Conservation (phyloP, 2,797 vertebrate genomes). For the Manis crassicaudata region DNA sequence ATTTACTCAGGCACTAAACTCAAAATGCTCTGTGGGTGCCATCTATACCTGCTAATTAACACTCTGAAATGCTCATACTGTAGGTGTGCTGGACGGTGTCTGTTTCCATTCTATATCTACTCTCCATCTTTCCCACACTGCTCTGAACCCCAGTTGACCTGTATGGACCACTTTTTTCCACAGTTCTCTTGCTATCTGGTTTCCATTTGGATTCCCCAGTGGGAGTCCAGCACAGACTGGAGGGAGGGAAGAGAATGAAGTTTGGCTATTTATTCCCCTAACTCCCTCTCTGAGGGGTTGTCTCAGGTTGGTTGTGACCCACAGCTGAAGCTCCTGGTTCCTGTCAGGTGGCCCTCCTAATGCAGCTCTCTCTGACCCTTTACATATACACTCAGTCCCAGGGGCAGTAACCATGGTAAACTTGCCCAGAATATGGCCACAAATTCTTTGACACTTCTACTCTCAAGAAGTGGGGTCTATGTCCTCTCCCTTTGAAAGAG, state of each 20-base stretch:
- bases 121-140: neutral
- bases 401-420: neutral
- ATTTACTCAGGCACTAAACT: neutral
- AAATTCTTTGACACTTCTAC: neutral
- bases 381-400: neutral
- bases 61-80: neutral
- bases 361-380: neutral
- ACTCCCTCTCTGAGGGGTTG: neutral
- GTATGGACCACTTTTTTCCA: neutral
- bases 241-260: neutral
- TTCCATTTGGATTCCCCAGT: neutral
- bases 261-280: neutral
- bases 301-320: neutral
- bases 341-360: neutral
- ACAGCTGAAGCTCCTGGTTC: neutral
- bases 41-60: neutral
- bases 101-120: fast-evolving
- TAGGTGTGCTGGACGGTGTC: neutral
- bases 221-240: neutral
- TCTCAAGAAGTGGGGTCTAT: neutral
- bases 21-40: neutral
- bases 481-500: neutral
- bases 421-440: neutral
- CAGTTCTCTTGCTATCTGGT: neutral
- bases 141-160: neutral